Evolutionary conservation across 2,113 vertebrate genomes (phyloP), one percentile per base, ranked within the genome.

Genomic region (Junco hyemalis): DNA sequence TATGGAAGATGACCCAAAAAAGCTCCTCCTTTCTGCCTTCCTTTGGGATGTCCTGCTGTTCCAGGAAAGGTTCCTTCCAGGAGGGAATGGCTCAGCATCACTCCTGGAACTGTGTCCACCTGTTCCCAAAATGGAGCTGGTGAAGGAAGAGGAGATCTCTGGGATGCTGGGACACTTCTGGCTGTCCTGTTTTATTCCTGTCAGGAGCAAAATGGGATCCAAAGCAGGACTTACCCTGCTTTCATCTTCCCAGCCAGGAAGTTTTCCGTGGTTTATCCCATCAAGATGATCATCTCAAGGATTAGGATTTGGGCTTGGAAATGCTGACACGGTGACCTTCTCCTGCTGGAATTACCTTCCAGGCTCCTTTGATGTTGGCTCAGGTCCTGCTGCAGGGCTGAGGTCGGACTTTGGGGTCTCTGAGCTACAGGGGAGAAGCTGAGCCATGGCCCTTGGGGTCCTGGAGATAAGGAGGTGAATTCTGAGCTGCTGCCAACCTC

Each of bases 271-370:
- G 25, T 47, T 94, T 47, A 84, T 72, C 71, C 56, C 68, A 38
- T 77, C 68, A 16, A 25, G 76, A 36, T 54, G 76, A 33, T 63
- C 80, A 81, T 68, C 76, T 45, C 14, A 8, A 50, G 83, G 92
- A 93, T 94, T 86, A 92, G 86, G 77, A 93, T 84, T 71, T 86
- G 79, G 78, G 56, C 36, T 45, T 35, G 64, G 71, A 63, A 83
- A 17, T 4, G 4, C 80, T 42, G 76, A 22, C 57, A 29, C 0
- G 0, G 22, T 53, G 90, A 90, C 82, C 78, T 86, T n/a, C 45
- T 35, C 16, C n/a, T 10, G 36, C 56, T 1, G 3, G 44, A 60
- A 77, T 93, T 80, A 73, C 42, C 70, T 42, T 21, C 1, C 4
- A n/a, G 50, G 7, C 86, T 88, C 11, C 85, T 94, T 96, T 96